phyloP scores from a whole-genome alignment of 1,140 invertebrate species.

The Neelides sp. region DNA sequence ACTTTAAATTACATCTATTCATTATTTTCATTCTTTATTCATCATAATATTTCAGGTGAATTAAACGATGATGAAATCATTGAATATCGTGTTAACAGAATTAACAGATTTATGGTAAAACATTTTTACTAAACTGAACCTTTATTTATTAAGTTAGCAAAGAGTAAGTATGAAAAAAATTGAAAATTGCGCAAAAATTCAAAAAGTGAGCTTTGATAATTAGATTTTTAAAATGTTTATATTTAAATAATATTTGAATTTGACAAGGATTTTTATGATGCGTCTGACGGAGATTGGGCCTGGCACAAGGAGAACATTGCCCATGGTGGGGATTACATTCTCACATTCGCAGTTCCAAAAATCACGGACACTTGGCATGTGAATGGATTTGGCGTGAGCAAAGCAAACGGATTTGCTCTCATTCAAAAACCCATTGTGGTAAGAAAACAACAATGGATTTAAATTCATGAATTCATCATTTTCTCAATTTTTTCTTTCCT shows the following conservation, averaged over 20 bases:
- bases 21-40: not conserved
- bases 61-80: conserved; percentile 22
- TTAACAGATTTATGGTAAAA: conserved; percentile 25
- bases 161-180: too few relatives aligned
- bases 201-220: too few relatives aligned
- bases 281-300: conserved; percentile 40
- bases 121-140: too few relatives aligned
- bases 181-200: too few relatives aligned
- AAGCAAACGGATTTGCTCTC: conserved; percentile 37
- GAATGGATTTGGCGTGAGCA: conserved; percentile 40
- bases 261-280: too few relatives aligned
- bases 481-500: too few relatives aligned
- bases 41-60: conserved; percentile 23
- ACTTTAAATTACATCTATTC: conserved; percentile 11
- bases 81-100: conserved; percentile 27
- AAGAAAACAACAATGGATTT: too few relatives aligned
- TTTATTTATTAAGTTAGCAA: too few relatives aligned
- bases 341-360: conserved; percentile 35
- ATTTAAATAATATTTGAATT: too few relatives aligned
- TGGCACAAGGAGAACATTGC: conserved; percentile 39
- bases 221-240: too few relatives aligned
- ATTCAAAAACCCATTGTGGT: conserved; percentile 35
- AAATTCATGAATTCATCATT: too few relatives aligned
- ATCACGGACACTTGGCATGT: conserved; percentile 38
- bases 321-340: conserved; percentile 37